phyloP scores from a whole-genome alignment of 2,797 vertebrate species.

The Moxostoma hubbsi region DNA sequence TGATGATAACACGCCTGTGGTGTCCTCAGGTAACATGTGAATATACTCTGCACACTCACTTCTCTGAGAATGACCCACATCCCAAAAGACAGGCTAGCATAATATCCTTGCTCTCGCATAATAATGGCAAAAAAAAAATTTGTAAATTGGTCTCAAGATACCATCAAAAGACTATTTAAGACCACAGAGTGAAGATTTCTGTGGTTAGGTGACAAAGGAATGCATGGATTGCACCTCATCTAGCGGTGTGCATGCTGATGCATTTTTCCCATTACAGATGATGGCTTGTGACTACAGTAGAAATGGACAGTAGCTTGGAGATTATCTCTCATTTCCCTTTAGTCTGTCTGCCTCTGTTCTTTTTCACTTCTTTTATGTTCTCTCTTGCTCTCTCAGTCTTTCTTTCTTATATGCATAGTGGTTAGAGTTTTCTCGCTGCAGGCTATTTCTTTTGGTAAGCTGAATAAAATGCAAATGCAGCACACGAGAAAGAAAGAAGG shows the following conservation, averaged over 20 bases:
- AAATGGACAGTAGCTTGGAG: constrained; percentile 59
- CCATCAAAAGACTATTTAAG: constrained; percentile 58
- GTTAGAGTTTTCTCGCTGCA: constrained; percentile 75
- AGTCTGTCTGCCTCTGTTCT: constrained; percentile 51
- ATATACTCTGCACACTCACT: constrained; percentile 26
- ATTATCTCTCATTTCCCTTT: constrained; percentile 65
- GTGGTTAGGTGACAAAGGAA: constrained; percentile 60
- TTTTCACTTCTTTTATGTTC: constrained; percentile 31
- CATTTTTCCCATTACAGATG: constrained; percentile 39
- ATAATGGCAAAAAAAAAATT: constrained; percentile 51
- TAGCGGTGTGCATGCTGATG: constrained; percentile 51
- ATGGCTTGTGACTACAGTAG: constrained; percentile 57
- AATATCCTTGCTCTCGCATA: constrained; percentile 48
- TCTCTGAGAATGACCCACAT: constrained; percentile 41
- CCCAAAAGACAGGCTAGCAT: constrained; percentile 32
- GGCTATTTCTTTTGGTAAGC: constrained; percentile 82
- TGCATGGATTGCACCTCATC: constrained; percentile 54
- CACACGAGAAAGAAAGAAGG: constrained; percentile 72
- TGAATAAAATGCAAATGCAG: constrained; percentile 83
- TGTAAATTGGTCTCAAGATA: constrained; percentile 59
- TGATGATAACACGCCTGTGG: constrained; percentile 47
- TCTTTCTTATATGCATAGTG: constrained; percentile 76
- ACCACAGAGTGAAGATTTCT: constrained; percentile 53
- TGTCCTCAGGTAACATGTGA: constrained; percentile 50
- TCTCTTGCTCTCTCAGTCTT: constrained; percentile 63